These are phyloP conservation scores for Odontomyia ornata DNA, from an alignment of 2,888 invertebrate species.

Conservation along the genomic window DNA sequence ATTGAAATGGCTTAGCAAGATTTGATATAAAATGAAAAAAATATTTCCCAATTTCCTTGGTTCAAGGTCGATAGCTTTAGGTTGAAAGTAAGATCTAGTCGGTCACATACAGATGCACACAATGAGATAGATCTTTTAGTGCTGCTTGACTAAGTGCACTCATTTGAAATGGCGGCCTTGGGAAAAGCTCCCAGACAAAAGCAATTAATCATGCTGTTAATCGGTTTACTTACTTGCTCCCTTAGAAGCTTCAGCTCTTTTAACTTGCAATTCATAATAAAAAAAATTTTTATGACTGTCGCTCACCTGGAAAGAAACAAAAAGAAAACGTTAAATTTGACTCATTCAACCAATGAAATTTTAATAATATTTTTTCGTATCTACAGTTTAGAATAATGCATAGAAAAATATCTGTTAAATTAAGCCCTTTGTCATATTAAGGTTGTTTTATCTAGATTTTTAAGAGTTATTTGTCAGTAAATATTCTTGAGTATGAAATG, in stretches of 20 bases:
- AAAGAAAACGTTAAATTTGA: not conserved
- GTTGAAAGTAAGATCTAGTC: not conserved
- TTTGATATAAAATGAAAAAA: not conserved
- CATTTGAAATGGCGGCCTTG: not conserved
- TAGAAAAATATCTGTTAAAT: too few species aligned
- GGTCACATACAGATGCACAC: not conserved
- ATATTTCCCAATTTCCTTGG: not conserved
- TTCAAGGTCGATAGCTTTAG: not conserved
- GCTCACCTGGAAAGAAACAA: not conserved
- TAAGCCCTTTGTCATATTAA: too few species aligned
- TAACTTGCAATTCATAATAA: too few species aligned
- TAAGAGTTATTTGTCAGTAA: too few species aligned
- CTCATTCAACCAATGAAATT: too few species aligned
- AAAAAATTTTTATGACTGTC: not conserved
- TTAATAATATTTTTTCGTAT: too few species aligned
- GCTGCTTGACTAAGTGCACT: not conserved
- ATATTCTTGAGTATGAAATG: too few species aligned
- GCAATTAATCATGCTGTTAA: not conserved
- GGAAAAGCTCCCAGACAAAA: not conserved
- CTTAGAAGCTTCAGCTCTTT: not conserved
- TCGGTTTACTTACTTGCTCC: not conserved
- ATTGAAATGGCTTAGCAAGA: too few species aligned
- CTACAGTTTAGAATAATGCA: too few species aligned
- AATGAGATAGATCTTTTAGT: not conserved
- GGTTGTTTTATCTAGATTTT: too few species aligned